Evolutionary conservation across 2,113 vertebrate genomes (phyloP), one percentile per base, ranked within the genome.

Genomic region (Campylorhamphus procurvoides): DNA sequence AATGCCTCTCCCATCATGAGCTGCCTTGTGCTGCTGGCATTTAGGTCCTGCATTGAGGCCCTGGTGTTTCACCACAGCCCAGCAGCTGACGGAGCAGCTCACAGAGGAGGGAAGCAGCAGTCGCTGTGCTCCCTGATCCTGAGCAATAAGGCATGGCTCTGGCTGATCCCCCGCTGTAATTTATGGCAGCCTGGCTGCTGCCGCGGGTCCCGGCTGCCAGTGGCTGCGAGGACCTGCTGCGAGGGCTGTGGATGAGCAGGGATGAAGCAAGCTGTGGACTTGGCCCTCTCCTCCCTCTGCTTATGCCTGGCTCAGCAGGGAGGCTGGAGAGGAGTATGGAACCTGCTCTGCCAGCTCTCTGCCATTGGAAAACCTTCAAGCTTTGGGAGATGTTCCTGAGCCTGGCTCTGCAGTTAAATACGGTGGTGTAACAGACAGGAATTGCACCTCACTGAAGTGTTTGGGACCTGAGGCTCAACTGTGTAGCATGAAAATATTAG

Each of bases 231-330:
- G 52, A 17, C 96, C 81, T 87, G 92, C 96, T 94, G 95, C 55
- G 95, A 95, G 37, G 90, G 84, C 92, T 95, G 95, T 81, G 87
- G 69, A 62, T 94, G 84, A 96, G 94, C 90, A 93, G 90, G 53
- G 67, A 72, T 64, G 88, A 47, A 93, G 82, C 92, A 85, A 93
- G 94, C 91, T 96, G 94, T 90, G 86, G 76, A 39, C 53, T 90
- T 95, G 94, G 96, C 94, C 75, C 24, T 90, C 40, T 86, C 72
- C 76, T 83, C 40, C 28, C 23, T 17, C 20, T 89, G 14, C 63
- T 86, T 90, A 23, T 90, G 62, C 91, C 42, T 80, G 68, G 33
- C 92, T 63, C 89, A 74, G 84, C 90, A 53, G 96, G 93, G 68
- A 60, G 73, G 50, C 83, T 90, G 74, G 52, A 81, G 87, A 46